These are phyloP conservation scores for Labrus mixtus DNA, from an alignment of 2,113 vertebrate genomes.

Conservation along the genomic window DNA sequence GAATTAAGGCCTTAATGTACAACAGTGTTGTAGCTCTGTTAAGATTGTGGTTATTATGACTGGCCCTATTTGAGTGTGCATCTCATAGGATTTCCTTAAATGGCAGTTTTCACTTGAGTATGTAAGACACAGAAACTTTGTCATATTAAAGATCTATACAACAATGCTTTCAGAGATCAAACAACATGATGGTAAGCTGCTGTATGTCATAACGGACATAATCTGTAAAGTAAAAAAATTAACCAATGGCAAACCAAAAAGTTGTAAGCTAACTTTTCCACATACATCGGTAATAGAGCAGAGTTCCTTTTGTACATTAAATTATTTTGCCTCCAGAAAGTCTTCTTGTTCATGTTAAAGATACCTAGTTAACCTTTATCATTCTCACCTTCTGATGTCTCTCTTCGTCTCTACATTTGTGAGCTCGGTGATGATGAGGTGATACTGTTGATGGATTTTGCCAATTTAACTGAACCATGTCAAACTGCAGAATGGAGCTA, in stretches of 20 bases:
- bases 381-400: constrained; percentile 18
- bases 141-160: constrained; percentile 34
- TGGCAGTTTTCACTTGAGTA: constrained; percentile 44
- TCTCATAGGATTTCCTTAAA: constrained; percentile 54
- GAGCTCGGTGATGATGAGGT: constrained; percentile 33
- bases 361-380: neutral
- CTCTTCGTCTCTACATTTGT: neutral
- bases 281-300: constrained; percentile 19
- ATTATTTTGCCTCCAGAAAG: neutral
- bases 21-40: constrained; percentile 26
- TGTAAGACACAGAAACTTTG: constrained; percentile 17
- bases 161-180: constrained; percentile 5
- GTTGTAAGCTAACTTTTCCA: constrained; percentile 7
- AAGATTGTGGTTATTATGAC: constrained; percentile 34
- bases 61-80: constrained; percentile 13
- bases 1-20: constrained; percentile 2
- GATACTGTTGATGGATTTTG: constrained; percentile 44
- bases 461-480: constrained; percentile 41
- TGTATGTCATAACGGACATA: constrained; percentile 9
- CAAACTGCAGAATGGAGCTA: constrained; percentile 11
- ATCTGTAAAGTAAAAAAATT: constrained; percentile 27
- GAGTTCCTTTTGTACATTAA: neutral
- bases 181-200: constrained; percentile 1
- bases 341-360: constrained; percentile 25
- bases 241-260: neutral